These are phyloP conservation scores for Halocynthia roretzi DNA, from an alignment of 23 tunicate genomes.

Conservation along the genomic window DNA sequence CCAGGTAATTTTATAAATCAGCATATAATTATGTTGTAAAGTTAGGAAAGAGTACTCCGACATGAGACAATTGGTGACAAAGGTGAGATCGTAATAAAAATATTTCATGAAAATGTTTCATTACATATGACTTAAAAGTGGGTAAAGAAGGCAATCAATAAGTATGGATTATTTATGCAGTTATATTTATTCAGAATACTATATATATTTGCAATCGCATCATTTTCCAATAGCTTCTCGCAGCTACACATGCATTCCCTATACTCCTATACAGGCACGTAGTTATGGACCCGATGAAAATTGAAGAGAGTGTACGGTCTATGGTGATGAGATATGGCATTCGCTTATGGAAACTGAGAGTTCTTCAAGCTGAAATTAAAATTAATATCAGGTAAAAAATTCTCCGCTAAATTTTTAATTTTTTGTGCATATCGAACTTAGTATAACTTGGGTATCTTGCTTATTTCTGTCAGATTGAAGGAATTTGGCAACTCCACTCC, in stretches of 20 bases:
- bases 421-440: not conserved
- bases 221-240: not conserved
- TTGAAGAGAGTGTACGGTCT: slow-evolving; percentile 85
- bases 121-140: too few species aligned
- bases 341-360: slow-evolving; percentile 96
- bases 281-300: slow-evolving; percentile 78
- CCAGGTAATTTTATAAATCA: too few species aligned
- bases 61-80: too few species aligned
- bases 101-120: too few species aligned
- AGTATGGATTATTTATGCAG: too few species aligned
- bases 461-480: slow-evolving; percentile 37
- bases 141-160: too few species aligned
- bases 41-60: too few species aligned
- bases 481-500: slow-evolving; percentile 76
- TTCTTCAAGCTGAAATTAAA: slow-evolving; percentile 96
- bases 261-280: slow-evolving; percentile 41
- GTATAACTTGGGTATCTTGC: not conserved
- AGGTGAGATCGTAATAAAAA: too few species aligned
- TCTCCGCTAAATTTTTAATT: not conserved
- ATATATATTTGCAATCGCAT: not conserved
- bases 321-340: slow-evolving; percentile 98
- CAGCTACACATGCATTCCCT: too few species aligned
- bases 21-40: too few species aligned
- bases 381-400: slow-evolving; percentile 80
- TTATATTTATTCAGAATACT: not conserved